Evolutionary conservation across 2,797 vertebrate species (phyloP), one percentile per base, ranked within the genome.

Genomic region (Sebastes iracundus): DNA sequence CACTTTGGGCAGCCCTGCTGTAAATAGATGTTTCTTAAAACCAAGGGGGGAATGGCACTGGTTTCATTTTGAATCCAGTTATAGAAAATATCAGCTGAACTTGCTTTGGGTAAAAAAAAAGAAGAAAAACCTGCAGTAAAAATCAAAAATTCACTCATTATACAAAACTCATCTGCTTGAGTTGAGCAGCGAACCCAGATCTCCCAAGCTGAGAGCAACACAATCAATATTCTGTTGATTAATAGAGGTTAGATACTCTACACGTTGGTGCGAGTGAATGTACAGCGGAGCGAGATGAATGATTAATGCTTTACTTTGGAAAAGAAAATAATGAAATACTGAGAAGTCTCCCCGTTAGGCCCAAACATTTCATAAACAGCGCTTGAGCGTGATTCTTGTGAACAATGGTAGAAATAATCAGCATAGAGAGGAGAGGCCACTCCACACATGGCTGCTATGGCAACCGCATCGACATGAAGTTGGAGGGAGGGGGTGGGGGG

Each of bases 391-490:
- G 61, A 62, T 79, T 68, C 55, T 68, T 8, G 22, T 49, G 82
- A 77, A 86, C 78, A 87, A 79, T 61, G 38, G 67, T 68, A 75
- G 76, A 81, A 82, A 87, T 75, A 91, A 46, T 91, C 80, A 83
- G 79, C 79, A 83, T 71, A 67, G 86, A 89, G 49, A 53, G 68
- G 69, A 90, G 87, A 91, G 78, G 79, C 87, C 76, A 82, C 86
- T 91, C 87, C 66, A 85, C 84, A 83, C 81, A 69, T 35, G 75
- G 93, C 91, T 94, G 90, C 93, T 72, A 94, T 94, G 91, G 94
- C 86, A 95, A 95, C 94, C 79, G 55, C 84, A 91, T 85, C 75
- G 79, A 89, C 83, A 62, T 78, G 87, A 79, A 77, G 79, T 84
- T 73, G 84, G 74, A 82, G 22, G 68, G 32, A 28, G 82, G 25